Percentiles rank a stretch among this genome's conserved stretches.
These are phyloP conservation scores for Ptiloglossa arizonensis DNA, from an alignment of 1,140 invertebrate genomes.

Conservation along the genomic window DNA sequence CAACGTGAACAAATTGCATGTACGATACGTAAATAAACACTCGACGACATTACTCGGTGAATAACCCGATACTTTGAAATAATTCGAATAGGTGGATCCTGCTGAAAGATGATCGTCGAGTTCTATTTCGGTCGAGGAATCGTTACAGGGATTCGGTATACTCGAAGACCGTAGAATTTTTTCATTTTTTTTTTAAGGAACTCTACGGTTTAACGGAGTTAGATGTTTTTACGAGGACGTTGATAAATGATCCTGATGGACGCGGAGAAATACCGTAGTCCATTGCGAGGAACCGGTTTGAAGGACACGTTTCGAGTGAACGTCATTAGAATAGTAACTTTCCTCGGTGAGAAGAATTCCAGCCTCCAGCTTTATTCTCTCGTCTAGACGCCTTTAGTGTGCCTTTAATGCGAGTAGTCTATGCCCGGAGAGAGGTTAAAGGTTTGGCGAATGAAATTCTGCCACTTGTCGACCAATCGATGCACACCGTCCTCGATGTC, in stretches of 20 bases:
- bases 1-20: neutral
- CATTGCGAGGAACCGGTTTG: slow-evolving; percentile 3
- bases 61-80: too few relatives aligned
- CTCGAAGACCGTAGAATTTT: neutral
- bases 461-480: neutral
- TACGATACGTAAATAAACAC: too few relatives aligned
- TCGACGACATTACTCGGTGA: neutral
- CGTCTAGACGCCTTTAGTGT: neutral
- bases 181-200: too few relatives aligned
- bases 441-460: slow-evolving; percentile 8
- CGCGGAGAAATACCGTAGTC: neutral
- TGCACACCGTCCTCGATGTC: neutral
- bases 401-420: neutral
- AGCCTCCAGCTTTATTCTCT: slow-evolving; percentile 11
- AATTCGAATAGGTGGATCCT: neutral
- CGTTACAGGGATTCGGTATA: too few relatives aligned
- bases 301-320: slow-evolving; percentile 28
- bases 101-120: neutral
- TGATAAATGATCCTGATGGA: neutral
- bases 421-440: neutral
- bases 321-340: slow-evolving; percentile 31
- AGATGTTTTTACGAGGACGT: neutral
- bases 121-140: too few relatives aligned
- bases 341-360: slow-evolving; percentile 11
- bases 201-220: neutral